Conservation (phyloP, 1,140 invertebrate genomes). For the Calycopis cecrops region DNA sequence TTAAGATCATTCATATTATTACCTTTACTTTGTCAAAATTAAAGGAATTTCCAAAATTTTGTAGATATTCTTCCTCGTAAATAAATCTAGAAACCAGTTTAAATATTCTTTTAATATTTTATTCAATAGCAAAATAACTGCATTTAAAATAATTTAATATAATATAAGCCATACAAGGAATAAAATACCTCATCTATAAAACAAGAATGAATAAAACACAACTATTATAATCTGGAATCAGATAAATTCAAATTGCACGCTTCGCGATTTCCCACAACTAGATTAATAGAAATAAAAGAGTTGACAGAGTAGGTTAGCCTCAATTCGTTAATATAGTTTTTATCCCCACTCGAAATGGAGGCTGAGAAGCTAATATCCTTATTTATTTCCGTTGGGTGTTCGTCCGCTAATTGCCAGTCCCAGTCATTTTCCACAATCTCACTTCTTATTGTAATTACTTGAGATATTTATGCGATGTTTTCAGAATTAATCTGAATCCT, state of each 20-base stretch:
- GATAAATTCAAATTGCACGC: background rate
- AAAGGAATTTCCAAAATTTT: too few species aligned
- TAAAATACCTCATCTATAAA: too few species aligned
- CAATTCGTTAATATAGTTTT: slow-evolving; percentile 56
- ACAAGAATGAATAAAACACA: background rate
- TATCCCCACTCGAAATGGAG: slow-evolving; percentile 43
- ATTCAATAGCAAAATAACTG: too few species aligned
- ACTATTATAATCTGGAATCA: slow-evolving; percentile 8
- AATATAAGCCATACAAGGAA: too few species aligned
- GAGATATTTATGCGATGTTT: slow-evolving; percentile 57
- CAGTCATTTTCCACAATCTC: slow-evolving; percentile 67
- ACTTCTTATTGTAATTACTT: slow-evolving; percentile 68
- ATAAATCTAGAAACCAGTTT: too few species aligned
- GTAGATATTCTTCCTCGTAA: too few species aligned
- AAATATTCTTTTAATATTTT: too few species aligned
- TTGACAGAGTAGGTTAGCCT: slow-evolving; percentile 26
- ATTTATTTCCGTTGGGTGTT: slow-evolving; percentile 70
- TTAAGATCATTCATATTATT: too few species aligned
- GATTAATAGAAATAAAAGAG: slow-evolving; percentile 19
- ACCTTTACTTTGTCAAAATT: too few species aligned
- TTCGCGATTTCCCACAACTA: background rate
- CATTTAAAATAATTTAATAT: too few species aligned
- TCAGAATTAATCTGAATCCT: slow-evolving; percentile 35
- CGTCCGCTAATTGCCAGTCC: slow-evolving; percentile 62
- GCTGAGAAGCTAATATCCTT: slow-evolving; percentile 62